Evolutionary conservation across 2,888 invertebrate genomes (phyloP), one percentile per base, ranked within the genome.

Genomic region (Mechanitis mazaeus): DNA sequence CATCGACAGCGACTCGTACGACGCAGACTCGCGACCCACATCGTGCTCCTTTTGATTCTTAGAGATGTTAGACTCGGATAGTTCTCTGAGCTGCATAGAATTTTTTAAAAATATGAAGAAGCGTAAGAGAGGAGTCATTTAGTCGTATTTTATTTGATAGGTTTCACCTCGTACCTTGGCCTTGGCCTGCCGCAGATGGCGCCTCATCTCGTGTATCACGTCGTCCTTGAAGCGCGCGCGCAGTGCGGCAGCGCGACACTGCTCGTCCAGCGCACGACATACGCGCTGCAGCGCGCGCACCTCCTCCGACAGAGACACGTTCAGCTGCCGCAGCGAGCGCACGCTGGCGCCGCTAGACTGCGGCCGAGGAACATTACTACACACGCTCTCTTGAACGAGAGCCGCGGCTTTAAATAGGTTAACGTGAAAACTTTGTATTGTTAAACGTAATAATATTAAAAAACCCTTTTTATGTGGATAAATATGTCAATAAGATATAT

Each of bases 181-280:
- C 68, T 84, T 86, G 33, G 86, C 83, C 71, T 89, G 87, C 69
- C 91, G 91, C 55, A 93, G 84, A 78, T 93, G 92, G 54, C 92
- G 84, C 2, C 93, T 77, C 87, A 94, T 87, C 80, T 93, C 93
- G 62, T 91, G 91, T 62, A 94, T 93, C 71, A 94, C 92, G 64
- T 93, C 92, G 70, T 93, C 93, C 75, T 91, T 92, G 83, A 93
- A 93, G 67, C 89, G 89, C 28, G 91, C 90, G 69, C 91, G 89
- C 75, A 91, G 84, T 58, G 87, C 87, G 20, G 91, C 87, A 65
- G 90, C 88, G 61, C 86, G 84, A 71, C 90, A 88, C 74, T 92
- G 88, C 70, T 93, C 91, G 74, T 93, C 91, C 59, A 93, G 81
- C 63, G 86, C 80, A 6, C 84, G 85, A 68, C 92, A 85, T 72